A percentile compares a stretch with the other conserved stretches of the same genome.
Evolutionary conservation across 2,113 vertebrate genomes (phyloP).

Genomic region (Chloropsis cyanopogon): DNA sequence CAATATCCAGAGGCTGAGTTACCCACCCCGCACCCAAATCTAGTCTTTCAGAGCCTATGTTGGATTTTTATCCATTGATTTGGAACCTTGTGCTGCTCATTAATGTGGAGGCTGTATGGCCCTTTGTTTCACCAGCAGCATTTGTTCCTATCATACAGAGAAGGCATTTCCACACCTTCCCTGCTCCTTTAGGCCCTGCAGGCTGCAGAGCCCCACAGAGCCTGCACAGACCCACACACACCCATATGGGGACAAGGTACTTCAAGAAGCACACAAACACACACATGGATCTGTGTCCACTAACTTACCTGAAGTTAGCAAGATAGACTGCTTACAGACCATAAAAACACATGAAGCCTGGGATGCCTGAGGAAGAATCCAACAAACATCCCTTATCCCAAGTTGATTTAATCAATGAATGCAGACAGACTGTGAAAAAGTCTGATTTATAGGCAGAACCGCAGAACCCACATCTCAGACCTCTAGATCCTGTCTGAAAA

Average conservation of each 20-base stretch:
- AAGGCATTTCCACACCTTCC: not conserved
- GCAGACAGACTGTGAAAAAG: not conserved
- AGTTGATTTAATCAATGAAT: not conserved
- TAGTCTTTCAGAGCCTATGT: not conserved
- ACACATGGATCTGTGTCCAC: fast-evolving
- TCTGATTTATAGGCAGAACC: not conserved
- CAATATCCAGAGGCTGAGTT: not conserved
- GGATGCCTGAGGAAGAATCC: not conserved
- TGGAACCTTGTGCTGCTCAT: not conserved
- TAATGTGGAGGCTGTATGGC: not conserved
- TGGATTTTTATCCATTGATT: not conserved
- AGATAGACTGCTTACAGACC: not conserved
- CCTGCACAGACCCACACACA: fast-evolving
- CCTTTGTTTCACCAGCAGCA: not conserved
- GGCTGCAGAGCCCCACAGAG: not conserved
- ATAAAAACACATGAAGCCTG: not conserved
- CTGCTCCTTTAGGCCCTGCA: not conserved
- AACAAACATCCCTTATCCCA: fast-evolving
- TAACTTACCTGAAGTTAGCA: not conserved
- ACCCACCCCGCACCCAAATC: fast-evolving
- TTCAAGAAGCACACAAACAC: not conserved
- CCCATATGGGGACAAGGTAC: fast-evolving
- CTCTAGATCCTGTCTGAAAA: not conserved
- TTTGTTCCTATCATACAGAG: not conserved
- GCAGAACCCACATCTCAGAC: not conserved